Percentiles rank a stretch among this genome's conserved stretches.
phyloP scores from a whole-genome alignment of 2,113 vertebrate species.

The Odocoileus hemionus region DNA sequence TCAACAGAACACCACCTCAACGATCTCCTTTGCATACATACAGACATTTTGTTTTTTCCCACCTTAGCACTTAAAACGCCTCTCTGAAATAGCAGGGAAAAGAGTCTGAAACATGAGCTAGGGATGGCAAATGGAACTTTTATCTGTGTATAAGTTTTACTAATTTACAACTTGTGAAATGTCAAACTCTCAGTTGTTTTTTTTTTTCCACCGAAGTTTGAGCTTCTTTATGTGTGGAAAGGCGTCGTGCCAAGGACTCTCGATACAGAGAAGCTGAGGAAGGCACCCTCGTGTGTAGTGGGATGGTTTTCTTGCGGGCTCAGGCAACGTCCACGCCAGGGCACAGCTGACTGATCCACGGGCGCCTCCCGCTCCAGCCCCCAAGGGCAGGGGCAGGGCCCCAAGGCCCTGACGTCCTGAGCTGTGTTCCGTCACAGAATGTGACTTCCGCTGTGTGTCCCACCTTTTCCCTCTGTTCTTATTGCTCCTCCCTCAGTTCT shows the following conservation, averaged over 20 bases:
- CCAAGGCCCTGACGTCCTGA: background rate
- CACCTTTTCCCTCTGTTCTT: background rate
- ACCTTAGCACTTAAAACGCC: background rate
- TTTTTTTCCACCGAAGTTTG: background rate
- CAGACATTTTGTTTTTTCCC: background rate
- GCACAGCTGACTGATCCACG: background rate
- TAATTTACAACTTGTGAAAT: conserved; percentile 36
- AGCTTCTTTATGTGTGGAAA: background rate
- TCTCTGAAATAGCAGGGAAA: background rate
- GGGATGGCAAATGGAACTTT: background rate
- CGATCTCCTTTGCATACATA: background rate
- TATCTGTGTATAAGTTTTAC: background rate
- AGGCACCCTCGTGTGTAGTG: background rate
- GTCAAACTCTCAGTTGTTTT: background rate
- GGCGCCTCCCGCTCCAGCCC: background rate
- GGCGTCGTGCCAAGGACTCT: background rate
- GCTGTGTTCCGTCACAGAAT: background rate
- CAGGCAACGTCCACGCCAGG: background rate
- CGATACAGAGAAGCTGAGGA: background rate
- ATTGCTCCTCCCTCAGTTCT: background rate
- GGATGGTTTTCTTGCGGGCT: background rate
- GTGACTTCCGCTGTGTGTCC: background rate
- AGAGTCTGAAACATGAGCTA: background rate
- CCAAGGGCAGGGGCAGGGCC: too few relatives aligned
- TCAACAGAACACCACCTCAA: background rate